phyloP scores from a whole-genome alignment of 2,888 invertebrate genomes.

The Chymomyza procnemis region DNA sequence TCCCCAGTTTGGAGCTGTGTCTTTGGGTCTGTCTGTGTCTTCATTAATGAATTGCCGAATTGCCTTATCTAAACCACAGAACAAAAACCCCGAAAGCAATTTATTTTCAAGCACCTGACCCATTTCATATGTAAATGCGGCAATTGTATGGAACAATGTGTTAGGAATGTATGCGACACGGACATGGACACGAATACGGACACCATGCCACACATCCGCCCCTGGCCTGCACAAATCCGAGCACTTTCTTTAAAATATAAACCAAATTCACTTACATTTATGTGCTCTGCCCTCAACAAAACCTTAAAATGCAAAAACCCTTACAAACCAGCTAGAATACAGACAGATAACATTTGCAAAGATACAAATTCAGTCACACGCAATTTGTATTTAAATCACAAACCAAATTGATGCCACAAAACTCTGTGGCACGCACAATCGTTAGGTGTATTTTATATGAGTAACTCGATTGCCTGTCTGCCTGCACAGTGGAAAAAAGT shows the following conservation, averaged over 20 bases:
- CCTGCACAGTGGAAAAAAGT: slow-evolving; percentile 8
- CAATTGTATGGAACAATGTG: background rate
- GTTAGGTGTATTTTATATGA: slow-evolving; percentile 20
- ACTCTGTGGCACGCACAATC: background rate
- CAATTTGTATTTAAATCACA: slow-evolving; percentile 58
- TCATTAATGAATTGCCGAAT: background rate
- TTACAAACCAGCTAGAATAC: background rate
- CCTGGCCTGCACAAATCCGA: slow-evolving; percentile 42
- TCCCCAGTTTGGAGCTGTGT: background rate
- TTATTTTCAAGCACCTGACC: background rate
- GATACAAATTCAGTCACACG: background rate
- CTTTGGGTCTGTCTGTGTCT: background rate
- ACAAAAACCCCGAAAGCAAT: background rate
- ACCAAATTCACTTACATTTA: slow-evolving; percentile 1
- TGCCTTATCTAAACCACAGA: background rate
- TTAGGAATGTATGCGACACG: background rate
- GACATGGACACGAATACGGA: background rate
- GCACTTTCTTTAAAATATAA: slow-evolving; percentile 53
- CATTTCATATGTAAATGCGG: background rate
- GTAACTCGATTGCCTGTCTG: slow-evolving; percentile 35
- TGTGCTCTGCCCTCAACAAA: slow-evolving; percentile 14
- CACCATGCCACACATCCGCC: too few relatives aligned
- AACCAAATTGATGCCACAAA: slow-evolving; percentile 58
- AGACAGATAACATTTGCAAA: background rate
- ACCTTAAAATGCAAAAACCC: slow-evolving; percentile 27